Evolutionary conservation across 2,113 vertebrate genomes (phyloP), one percentile per base, ranked within the genome.

Genomic region (Hassar affinis): DNA sequence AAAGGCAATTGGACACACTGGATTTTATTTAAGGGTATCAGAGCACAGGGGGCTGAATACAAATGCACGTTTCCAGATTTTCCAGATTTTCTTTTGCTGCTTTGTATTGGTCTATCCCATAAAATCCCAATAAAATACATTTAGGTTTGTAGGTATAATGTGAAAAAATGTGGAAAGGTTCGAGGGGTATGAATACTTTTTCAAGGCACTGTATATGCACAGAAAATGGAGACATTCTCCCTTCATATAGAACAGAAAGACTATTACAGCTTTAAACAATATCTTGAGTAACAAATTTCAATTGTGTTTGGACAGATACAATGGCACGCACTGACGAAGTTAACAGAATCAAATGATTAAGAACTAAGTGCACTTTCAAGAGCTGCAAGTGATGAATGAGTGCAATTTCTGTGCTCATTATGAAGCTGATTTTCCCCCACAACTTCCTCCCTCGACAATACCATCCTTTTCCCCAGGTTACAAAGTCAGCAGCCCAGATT

Each of bases 401-500:
- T 33, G 88, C 91, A 89, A 92, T 92, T 91, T 88, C 51, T 81
- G 72, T 38, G 71, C 84, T 91, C 85, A 88, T 92, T 89, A 90
- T 86, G 82, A 92, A 86, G 72, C 86, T 76, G 87, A 74, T 82
- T 80, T 85, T 78, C 79, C 72, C 61, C 56, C 56, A 49, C 80
- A 66, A 18, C 56, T 78, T 80, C 49, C 51, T 86, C 88, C 86
- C 87, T 90, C 89, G 86, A 90, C 90, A 90, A 85, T 78, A 74
- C 86, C 86, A 89, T 92, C 90, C 91, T 88, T 88, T 92, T 91
- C 89, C 88, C 42, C 88, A 93, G 91, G 90, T 91, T 91, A 90
- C 87, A 80, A 88, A 91, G 92, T 94, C 94, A 94, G 94, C 94
- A 94, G 91, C 91, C 89, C 90, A 89, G 86, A 59, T 86, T 86